Evolutionary conservation across 2,888 invertebrate genomes (phyloP).

Genomic region (Apamea monoglypha): DNA sequence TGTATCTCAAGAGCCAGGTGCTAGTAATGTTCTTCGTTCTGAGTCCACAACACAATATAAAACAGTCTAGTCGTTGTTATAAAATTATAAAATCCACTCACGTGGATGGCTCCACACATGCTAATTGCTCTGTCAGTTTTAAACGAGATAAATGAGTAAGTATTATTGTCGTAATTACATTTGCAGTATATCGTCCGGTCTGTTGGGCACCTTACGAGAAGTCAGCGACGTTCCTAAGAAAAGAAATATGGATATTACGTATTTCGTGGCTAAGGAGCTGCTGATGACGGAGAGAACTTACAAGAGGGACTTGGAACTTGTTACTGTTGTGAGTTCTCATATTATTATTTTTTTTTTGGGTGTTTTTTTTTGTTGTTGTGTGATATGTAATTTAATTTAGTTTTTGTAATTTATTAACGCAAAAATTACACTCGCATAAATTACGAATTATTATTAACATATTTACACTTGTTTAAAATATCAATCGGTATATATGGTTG

Average conservation of each 20-base stretch:
- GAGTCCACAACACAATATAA: not conserved
- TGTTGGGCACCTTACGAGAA: constrained; percentile 75
- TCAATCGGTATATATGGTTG: too few relatives aligned
- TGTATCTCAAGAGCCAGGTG: too few relatives aligned
- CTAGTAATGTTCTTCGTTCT: not conserved
- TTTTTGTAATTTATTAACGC: too few relatives aligned
- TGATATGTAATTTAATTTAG: too few relatives aligned
- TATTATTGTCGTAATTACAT: not conserved
- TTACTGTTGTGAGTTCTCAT: constrained; percentile 93
- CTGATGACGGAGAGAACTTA: constrained; percentile 99
- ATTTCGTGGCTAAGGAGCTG: constrained; percentile 97
- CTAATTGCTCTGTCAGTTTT: constrained; percentile 6
- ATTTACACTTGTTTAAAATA: too few relatives aligned
- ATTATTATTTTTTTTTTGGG: too few relatives aligned
- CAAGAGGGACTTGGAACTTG: constrained; percentile 97
- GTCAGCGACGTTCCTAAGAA: constrained; percentile 74
- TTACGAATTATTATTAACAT: too few relatives aligned
- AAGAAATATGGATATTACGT: constrained; percentile 84
- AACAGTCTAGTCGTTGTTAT: not conserved
- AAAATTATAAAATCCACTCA: not conserved
- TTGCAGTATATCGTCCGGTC: constrained; percentile 80
- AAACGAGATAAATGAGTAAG: constrained; percentile 8
- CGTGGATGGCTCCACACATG: not conserved
- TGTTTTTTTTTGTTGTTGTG: too few relatives aligned
- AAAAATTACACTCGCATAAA: too few relatives aligned